phyloP scores from a whole-genome alignment of 2,113 vertebrate genomes.

The Phrynocephalus versicolor region DNA sequence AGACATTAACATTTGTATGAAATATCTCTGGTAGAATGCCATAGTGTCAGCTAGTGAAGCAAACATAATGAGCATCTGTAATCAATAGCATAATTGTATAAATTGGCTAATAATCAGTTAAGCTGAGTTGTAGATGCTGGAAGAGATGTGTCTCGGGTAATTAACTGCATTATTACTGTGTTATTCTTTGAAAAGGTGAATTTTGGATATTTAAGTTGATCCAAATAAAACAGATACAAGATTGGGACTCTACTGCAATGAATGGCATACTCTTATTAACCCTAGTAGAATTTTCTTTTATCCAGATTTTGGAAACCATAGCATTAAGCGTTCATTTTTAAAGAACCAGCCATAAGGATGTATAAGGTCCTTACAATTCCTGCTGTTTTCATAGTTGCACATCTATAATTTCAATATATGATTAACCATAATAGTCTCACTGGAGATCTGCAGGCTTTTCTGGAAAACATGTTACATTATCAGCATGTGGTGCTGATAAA shows the following conservation, averaged over 20 bases:
- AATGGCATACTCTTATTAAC: neutral
- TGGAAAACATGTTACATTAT: neutral
- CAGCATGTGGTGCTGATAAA: neutral
- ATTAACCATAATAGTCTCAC: conserved; percentile 15
- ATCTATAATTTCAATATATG: conserved; percentile 11
- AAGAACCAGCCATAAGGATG: neutral
- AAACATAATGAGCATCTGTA: neutral
- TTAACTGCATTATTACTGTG: too few relatives aligned
- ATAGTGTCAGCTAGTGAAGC: neutral
- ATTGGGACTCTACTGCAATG: neutral
- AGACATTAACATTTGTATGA: neutral
- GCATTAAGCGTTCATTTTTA: neutral
- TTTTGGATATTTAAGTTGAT: neutral
- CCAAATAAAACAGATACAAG: neutral
- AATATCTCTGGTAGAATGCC: neutral
- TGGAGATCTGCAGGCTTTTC: neutral
- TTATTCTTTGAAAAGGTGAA: neutral
- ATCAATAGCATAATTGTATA: conserved; percentile 14
- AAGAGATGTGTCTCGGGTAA: neutral
- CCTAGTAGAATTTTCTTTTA: neutral
- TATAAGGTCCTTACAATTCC: neutral
- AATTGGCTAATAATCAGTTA: neutral
- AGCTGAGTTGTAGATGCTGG: neutral
- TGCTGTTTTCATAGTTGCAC: conserved; percentile 6
- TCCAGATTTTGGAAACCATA: neutral